Conservation (phyloP, 23 tunicate genomes). For the Styela plicata region DNA sequence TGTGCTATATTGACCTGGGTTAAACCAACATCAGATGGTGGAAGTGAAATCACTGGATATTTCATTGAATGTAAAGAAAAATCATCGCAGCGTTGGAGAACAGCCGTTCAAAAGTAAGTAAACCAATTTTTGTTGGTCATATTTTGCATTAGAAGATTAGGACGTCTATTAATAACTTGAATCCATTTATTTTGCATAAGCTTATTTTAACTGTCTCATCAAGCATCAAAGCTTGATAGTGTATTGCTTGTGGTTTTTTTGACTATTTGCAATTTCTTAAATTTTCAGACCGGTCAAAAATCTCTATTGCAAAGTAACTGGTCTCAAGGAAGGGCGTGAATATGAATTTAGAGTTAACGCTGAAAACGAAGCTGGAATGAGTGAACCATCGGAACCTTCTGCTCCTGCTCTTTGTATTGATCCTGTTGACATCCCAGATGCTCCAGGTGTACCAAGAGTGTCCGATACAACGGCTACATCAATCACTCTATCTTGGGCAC, state of each 20-base stretch:
- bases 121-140: too few relatives aligned
- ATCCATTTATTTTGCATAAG: too few relatives aligned
- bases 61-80: slow-evolving; percentile 76
- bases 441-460: slow-evolving; percentile 68
- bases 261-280: neutral
- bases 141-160: too few relatives aligned
- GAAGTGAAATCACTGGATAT: slow-evolving; percentile 77
- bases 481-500: slow-evolving; percentile 9
- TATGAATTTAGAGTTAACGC: slow-evolving; percentile 48
- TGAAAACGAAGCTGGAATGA: slow-evolving; percentile 51
- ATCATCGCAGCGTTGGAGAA: slow-evolving; percentile 64
- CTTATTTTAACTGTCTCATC: too few relatives aligned
- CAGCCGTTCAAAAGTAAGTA: slow-evolving; percentile 37
- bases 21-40: slow-evolving; percentile 76
- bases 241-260: neutral
- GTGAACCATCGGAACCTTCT: slow-evolving; percentile 40
- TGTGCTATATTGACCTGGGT: slow-evolving; percentile 76
- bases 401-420: slow-evolving; percentile 13
- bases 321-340: slow-evolving; percentile 33
- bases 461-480: slow-evolving; percentile 57
- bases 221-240: too few relatives aligned
- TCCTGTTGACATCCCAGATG: slow-evolving; percentile 44
- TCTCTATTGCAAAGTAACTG: slow-evolving; percentile 44
- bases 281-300: slow-evolving; percentile 38
- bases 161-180: too few relatives aligned